Evolutionary conservation across 2,888 invertebrate species (phyloP).

Genomic region (Tipula unca): DNA sequence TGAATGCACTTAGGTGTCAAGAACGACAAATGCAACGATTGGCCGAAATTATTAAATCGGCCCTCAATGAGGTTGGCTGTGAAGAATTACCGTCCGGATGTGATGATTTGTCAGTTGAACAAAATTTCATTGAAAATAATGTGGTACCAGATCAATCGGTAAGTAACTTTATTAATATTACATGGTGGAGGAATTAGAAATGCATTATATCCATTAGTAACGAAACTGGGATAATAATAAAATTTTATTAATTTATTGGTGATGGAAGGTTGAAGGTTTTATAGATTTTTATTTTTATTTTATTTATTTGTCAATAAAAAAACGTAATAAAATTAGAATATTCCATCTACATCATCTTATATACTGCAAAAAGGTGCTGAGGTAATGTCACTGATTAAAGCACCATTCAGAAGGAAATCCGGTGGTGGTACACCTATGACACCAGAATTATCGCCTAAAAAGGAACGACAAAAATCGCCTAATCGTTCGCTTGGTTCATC

Average conservation of each 20-base stretch:
- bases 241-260: background rate
- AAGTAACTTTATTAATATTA: conserved; percentile 25
- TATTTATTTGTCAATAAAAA: background rate
- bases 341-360: conserved; percentile 17
- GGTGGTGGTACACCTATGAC: conserved; percentile 32
- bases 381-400: conserved; percentile 38
- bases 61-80: conserved; percentile 79
- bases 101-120: conserved; percentile 55
- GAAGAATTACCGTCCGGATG: conserved; percentile 82
- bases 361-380: conserved; percentile 37
- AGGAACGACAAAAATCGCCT: conserved; percentile 24
- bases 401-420: conserved; percentile 34
- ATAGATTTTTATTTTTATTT: background rate
- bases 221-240: background rate
- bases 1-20: conserved; percentile 70
- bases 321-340: background rate
- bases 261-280: background rate
- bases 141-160: conserved; percentile 55
- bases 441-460: conserved; percentile 33
- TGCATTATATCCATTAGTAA: background rate
- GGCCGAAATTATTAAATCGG: conserved; percentile 72
- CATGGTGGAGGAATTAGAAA: background rate
- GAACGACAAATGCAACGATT: conserved; percentile 76
- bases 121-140: conserved; percentile 51
- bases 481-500: conserved; percentile 38